Base-by-base conservation (phyloP, 2,888 invertebrate species). In the Vanessa cardui region DNA sequence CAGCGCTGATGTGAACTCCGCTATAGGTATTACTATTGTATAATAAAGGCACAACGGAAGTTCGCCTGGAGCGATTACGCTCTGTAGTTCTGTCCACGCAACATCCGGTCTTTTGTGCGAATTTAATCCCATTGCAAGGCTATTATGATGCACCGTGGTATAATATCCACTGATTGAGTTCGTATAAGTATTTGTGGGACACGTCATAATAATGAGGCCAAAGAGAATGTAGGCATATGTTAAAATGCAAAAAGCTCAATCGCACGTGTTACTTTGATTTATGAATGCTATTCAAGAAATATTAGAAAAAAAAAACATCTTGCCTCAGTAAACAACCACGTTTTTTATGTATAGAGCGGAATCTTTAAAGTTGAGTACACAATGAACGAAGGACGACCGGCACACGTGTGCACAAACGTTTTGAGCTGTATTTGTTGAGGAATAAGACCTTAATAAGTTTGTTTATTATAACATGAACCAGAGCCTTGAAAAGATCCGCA, bases 391-490 rank as follows among this genome's bases (percentile, higher is more conserved):
- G 85, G 83, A 85, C 82, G 83, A 80, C 80, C 80, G 79, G 78
- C 86, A 84, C 87, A 88, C 84, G 85, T 87, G 88, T 85, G 82
- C 80, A 83, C 85, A 88, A 89, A 89, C 86, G 88, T 81, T 88
- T 88, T 80, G 78, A 81, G 80, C 68, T 77, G 69, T 86, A 82
- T 89, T 88, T 87, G 80, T 80, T 82, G 78, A 83, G 79, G 78
- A 61, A 50, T 62, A 62, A 56, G 56, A 39, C 33, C 56, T 56
- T 12, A 33, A 39, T 18, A 39, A 62, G 39, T 26, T 63, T 70
- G 69, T 72, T 62, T 62, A 62, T 56, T 59, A 54, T 58, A 18
- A 79, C 80, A 78, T 77, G 73, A 77, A 74, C 77, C 76, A 74
- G 67, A 60, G 44, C 58, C 65, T 62, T 59, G 8, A 63, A 62